Conservation (phyloP, 2,888 invertebrate genomes). For the Electrophaes corylata region DNA sequence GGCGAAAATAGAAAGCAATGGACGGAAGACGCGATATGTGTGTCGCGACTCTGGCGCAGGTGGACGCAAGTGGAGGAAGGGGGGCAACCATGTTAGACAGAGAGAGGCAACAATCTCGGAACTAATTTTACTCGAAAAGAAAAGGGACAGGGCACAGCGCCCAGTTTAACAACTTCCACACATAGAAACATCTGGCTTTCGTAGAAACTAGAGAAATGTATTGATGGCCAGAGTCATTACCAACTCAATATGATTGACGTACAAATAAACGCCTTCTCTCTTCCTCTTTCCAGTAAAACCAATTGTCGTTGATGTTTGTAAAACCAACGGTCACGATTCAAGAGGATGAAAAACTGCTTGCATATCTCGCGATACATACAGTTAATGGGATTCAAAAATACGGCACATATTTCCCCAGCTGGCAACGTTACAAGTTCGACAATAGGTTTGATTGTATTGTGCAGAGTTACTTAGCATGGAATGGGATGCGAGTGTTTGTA, state of each 20-base stretch:
- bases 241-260: constrained; percentile 56
- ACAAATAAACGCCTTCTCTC: constrained; percentile 33
- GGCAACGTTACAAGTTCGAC: constrained; percentile 47
- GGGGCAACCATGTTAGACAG: constrained; percentile 57
- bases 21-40: constrained; percentile 75
- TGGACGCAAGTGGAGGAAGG: constrained; percentile 61
- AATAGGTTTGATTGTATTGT: constrained; percentile 39
- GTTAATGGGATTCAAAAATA: constrained; percentile 48
- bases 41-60: constrained; percentile 75
- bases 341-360: constrained; percentile 45
- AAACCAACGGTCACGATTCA: constrained; percentile 44
- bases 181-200: constrained; percentile 69
- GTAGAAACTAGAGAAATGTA: constrained; percentile 71
- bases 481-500: constrained; percentile 41
- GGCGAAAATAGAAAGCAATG: constrained; percentile 82
- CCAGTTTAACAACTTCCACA: constrained; percentile 66
- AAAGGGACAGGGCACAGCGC: constrained; percentile 66
- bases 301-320: constrained; percentile 23
- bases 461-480: constrained; percentile 32
- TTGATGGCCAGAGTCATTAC: constrained; percentile 61
- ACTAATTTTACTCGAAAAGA: constrained; percentile 60
- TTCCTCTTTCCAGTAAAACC: constrained; percentile 21
- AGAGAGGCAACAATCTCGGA: constrained; percentile 61
- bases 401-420: constrained; percentile 61
- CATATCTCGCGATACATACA: constrained; percentile 45